Percentiles rank a stretch among this genome's conserved stretches.
phyloP scores from a whole-genome alignment of 1,140 invertebrate genomes.

The Cepaea nemoralis region DNA sequence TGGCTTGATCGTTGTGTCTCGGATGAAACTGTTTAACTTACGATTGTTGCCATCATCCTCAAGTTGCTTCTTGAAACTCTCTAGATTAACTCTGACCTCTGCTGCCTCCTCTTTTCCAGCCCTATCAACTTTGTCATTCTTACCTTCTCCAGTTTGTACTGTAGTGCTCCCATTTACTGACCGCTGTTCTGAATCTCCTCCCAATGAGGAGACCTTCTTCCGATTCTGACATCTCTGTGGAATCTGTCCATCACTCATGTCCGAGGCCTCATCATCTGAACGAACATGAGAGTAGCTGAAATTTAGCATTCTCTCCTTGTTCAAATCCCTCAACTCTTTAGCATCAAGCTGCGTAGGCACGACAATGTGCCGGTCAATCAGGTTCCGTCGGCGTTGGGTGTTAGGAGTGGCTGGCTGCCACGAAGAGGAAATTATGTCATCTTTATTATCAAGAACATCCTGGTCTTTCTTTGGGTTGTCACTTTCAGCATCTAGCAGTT shows the following conservation, averaged over 20 bases:
- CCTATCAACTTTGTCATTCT: neutral
- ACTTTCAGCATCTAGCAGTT: neutral
- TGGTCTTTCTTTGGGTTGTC: neutral
- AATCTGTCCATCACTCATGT: too few species aligned
- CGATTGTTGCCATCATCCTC: conserved; percentile 51
- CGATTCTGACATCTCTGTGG: neutral
- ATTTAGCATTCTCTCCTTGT: conserved; percentile 41
- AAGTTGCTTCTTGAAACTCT: conserved; percentile 45
- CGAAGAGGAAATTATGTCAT: neutral
- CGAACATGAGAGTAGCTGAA: conserved; percentile 40
- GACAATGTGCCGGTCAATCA: conserved; percentile 51
- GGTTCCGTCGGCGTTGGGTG: conserved; percentile 39
- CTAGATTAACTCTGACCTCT: neutral
- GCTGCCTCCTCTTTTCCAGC: neutral
- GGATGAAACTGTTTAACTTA: conserved; percentile 50
- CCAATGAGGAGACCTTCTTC: neutral
- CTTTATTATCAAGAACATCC: neutral
- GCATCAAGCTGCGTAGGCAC: conserved; percentile 45
- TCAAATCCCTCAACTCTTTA: conserved; percentile 43
- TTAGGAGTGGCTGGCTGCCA: conserved; percentile 41
- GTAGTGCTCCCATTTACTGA: neutral
- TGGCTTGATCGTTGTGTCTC: conserved; percentile 49
- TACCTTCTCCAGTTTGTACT: neutral
- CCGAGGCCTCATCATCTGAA: neutral
- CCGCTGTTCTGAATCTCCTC: neutral